These are phyloP conservation scores for Scaptomyza caliginosa DNA, from an alignment of 2,888 invertebrate genomes.

Conservation along the genomic window DNA sequence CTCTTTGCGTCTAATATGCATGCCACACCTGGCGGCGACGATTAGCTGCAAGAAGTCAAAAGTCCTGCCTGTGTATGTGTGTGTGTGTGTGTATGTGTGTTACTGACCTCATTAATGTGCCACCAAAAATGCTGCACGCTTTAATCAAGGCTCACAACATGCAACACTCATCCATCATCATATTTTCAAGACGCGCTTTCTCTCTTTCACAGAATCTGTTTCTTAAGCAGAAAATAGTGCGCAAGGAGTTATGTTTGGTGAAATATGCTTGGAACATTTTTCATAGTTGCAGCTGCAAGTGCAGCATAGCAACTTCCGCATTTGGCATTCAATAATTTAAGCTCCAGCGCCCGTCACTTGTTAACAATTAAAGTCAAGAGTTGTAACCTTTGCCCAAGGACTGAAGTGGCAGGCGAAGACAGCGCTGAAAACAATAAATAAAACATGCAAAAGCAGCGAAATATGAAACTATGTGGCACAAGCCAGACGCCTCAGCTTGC, in stretches of 20 bases:
- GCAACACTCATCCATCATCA: slow-evolving; percentile 14
- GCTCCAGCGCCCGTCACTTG: slow-evolving; percentile 62
- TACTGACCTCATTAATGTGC: slow-evolving; percentile 51
- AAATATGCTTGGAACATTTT: slow-evolving; percentile 62
- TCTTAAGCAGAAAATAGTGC: slow-evolving; percentile 31
- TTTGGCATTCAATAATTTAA: slow-evolving; percentile 68
- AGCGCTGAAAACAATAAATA: slow-evolving; percentile 60
- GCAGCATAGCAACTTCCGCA: slow-evolving; percentile 39
- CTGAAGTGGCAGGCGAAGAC: slow-evolving; percentile 16
- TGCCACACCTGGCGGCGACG: slow-evolving; percentile 42
- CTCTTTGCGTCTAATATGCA: slow-evolving; percentile 33
- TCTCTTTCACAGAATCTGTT: too few species aligned
- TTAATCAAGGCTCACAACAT: slow-evolving; percentile 33
- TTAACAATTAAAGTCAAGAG: slow-evolving; percentile 77
- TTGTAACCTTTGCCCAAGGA: slow-evolving; percentile 62
- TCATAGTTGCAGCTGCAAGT: slow-evolving; percentile 26
- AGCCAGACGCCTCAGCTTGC: neutral
- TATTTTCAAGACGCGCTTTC: too few species aligned
- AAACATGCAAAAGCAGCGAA: slow-evolving; percentile 70
- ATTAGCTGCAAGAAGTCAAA: slow-evolving; percentile 42
- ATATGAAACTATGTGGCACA: slow-evolving; percentile 69
- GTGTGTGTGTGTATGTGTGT: slow-evolving; percentile 37
- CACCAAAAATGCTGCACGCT: slow-evolving; percentile 43
- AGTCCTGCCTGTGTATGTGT: slow-evolving; percentile 8
- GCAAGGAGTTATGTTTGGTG: slow-evolving; percentile 19